Conservation (phyloP, 2,888 invertebrate genomes). For the Macroteleia sp. region DNA sequence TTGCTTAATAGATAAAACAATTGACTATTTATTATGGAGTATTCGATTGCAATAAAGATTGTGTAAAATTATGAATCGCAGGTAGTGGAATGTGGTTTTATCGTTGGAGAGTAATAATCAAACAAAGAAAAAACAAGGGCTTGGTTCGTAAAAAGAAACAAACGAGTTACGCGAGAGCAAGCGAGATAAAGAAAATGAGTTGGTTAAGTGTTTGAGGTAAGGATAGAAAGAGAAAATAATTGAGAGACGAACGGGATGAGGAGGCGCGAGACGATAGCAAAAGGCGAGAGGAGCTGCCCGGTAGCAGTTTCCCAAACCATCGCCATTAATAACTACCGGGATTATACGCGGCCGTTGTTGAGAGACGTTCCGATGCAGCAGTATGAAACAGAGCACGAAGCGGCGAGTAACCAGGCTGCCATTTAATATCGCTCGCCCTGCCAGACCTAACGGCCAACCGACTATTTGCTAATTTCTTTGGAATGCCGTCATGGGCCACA, state of each 20-base stretch:
- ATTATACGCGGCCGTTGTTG: slow-evolving; percentile 80
- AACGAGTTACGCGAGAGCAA: slow-evolving; percentile 32
- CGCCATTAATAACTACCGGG: slow-evolving; percentile 83
- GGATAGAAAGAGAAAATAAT: slow-evolving; percentile 61
- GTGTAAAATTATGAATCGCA: slow-evolving; percentile 67
- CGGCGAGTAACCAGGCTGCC: slow-evolving; percentile 72
- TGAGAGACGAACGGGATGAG: slow-evolving; percentile 61
- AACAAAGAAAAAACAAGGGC: slow-evolving; percentile 33
- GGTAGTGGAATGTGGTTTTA: slow-evolving; percentile 79
- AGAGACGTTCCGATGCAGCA: slow-evolving; percentile 66
- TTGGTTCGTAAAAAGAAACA: slow-evolving; percentile 27
- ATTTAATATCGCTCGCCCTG: slow-evolving; percentile 77
- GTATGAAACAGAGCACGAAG: slow-evolving; percentile 66
- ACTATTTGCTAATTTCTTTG: slow-evolving; percentile 78
- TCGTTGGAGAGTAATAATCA: slow-evolving; percentile 69
- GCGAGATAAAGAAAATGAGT: slow-evolving; percentile 58
- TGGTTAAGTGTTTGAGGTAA: slow-evolving; percentile 53
- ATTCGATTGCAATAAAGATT: slow-evolving; percentile 52
- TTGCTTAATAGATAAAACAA: slow-evolving; percentile 28
- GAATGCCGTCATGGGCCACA: slow-evolving; percentile 70
- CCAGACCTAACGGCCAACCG: slow-evolving; percentile 71
- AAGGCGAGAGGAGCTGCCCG: slow-evolving; percentile 77
- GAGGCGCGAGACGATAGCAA: slow-evolving; percentile 65
- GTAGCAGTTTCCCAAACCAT: slow-evolving; percentile 84
- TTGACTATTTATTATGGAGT: slow-evolving; percentile 39